Conservation (phyloP, 2,113 vertebrate species). For the Tenrec ecaudatus region DNA sequence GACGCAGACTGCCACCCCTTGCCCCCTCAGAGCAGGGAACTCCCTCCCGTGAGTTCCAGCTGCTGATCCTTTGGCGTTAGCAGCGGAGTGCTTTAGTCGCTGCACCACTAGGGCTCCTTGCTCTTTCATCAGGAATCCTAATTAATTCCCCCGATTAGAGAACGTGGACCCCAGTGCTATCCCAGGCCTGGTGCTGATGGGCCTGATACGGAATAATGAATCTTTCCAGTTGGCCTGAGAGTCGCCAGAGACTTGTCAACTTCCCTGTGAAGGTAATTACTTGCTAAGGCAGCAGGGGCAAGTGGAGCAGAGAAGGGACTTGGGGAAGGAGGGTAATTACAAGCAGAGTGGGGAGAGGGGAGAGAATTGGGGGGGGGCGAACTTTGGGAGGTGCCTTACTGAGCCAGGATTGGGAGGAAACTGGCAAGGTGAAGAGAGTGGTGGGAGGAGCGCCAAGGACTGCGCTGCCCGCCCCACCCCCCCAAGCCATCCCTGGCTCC, state of each 20-base stretch:
- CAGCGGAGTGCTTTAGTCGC: not conserved
- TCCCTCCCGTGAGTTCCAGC: not conserved
- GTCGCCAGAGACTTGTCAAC: constrained; percentile 75
- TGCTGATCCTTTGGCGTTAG: not conserved
- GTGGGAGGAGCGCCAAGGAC: not conserved
- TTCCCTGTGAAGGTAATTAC: constrained; percentile 81
- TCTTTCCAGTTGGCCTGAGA: constrained; percentile 60
- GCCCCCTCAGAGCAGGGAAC: not conserved
- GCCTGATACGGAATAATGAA: constrained; percentile 74
- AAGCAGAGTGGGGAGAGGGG: not conserved
- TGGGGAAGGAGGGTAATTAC: not conserved
- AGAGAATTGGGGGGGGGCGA: not conserved
- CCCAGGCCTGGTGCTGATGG: constrained; percentile 59
- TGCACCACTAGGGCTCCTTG: not conserved
- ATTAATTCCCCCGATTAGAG: constrained; percentile 75
- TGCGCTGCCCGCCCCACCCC: not conserved
- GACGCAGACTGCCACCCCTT: not conserved
- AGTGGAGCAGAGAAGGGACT: not conserved
- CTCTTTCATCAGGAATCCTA: constrained; percentile 77
- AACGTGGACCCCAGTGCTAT: constrained; percentile 75
- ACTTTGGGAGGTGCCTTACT: not conserved
- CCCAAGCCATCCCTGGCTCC: not conserved
- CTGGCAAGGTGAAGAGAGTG: not conserved
- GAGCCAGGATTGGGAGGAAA: not conserved
- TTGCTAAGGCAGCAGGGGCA: constrained; percentile 4